These are phyloP conservation scores for Camelus bactrianus DNA, from an alignment of 2,113 vertebrate species.

Conservation along the genomic window DNA sequence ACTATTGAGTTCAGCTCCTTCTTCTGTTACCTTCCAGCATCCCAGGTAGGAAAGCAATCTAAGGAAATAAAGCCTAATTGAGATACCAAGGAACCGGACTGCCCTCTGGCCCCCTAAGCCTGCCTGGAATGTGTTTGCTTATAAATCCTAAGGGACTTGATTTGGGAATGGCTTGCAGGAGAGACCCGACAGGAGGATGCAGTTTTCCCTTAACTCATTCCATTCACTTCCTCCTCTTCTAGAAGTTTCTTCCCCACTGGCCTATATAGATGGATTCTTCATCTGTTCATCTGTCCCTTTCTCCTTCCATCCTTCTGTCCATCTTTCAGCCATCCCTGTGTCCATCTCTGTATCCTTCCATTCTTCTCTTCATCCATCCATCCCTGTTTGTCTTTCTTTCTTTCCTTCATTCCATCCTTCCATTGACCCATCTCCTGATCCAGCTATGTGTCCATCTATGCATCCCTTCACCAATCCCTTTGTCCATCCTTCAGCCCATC, in stretches of 20 bases:
- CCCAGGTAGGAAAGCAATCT: not conserved
- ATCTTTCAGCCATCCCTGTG: not conserved
- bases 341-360: not conserved
- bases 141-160: not conserved
- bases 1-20: not conserved
- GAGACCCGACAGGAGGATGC: not conserved
- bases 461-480: not conserved
- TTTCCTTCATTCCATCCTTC: not conserved
- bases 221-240: not conserved
- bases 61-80: not conserved
- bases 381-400: too few relatives aligned
- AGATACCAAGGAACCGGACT: not conserved
- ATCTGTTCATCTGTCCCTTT: not conserved
- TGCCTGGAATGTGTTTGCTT: constrained; percentile 5
- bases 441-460: not conserved
- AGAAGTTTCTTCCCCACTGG: not conserved
- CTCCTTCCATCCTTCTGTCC: not conserved
- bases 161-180: not conserved
- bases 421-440: not conserved
- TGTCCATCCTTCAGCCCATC: not conserved
- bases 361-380: not conserved
- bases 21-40: not conserved
- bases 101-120: not conserved
- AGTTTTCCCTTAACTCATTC: not conserved
- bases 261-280: not conserved